Percentiles rank a stretch among this genome's conserved stretches.
These are phyloP conservation scores for Murina feae DNA, from an alignment of 2,113 vertebrate genomes.

Conservation along the genomic window DNA sequence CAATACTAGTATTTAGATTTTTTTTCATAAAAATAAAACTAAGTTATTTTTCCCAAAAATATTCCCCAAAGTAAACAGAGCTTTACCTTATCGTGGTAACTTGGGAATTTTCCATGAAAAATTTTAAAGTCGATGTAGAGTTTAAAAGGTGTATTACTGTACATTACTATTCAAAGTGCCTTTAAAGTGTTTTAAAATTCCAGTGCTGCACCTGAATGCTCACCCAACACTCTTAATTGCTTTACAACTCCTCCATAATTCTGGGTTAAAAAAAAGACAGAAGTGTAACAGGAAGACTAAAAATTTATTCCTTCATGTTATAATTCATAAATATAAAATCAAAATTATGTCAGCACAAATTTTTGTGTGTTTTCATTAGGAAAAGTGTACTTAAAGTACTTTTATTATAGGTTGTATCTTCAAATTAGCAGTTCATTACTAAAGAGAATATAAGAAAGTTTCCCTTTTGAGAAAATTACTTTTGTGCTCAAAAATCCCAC, in stretches of 20 bases:
- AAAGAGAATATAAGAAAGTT: not conserved
- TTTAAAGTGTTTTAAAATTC: slow-evolving; percentile 48
- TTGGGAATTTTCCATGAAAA: slow-evolving; percentile 50
- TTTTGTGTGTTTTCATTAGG: not conserved
- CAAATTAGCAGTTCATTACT: not conserved
- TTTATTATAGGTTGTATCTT: not conserved
- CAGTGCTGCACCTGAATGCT: not conserved
- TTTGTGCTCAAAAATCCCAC: not conserved
- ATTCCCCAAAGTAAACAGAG: not conserved
- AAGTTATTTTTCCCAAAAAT: slow-evolving; percentile 51
- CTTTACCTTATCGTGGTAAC: slow-evolving; percentile 16
- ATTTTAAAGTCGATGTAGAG: not conserved
- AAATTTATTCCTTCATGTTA: not conserved
- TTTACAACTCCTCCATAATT: not conserved
- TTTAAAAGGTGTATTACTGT: slow-evolving; percentile 33
- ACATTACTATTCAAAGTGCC: not conserved
- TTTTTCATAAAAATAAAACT: slow-evolving; percentile 68
- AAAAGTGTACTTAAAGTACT: not conserved
- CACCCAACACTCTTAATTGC: not conserved
- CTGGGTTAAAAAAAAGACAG: not conserved
- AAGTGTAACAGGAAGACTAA: not conserved
- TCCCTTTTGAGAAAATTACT: not conserved
- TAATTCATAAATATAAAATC: not conserved
- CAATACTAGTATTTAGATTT: slow-evolving; percentile 57
- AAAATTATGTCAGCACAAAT: not conserved